phyloP scores from a whole-genome alignment of 2,113 vertebrate genomes.

The Heterotis niloticus region DNA sequence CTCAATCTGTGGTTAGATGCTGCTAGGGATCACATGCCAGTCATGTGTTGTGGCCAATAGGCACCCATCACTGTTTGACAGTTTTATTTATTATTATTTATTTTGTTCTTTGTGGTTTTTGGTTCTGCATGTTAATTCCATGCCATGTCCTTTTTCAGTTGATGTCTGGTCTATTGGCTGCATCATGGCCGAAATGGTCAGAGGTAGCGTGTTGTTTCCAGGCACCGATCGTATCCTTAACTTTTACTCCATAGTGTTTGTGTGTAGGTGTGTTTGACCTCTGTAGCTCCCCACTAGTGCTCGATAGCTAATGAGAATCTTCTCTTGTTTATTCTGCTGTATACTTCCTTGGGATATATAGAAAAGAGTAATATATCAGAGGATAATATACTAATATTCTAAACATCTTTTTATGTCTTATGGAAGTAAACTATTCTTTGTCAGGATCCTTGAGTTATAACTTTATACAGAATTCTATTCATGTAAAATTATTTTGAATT shows the following conservation, averaged over 20 bases:
- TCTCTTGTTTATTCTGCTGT: not conserved
- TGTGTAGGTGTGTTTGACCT: constrained; percentile 9
- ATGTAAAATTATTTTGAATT: not conserved
- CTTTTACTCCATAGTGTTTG: constrained; percentile 42
- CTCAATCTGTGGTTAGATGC: constrained; percentile 27
- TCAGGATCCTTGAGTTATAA: not conserved
- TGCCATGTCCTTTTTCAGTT: constrained; percentile 98
- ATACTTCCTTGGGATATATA: not conserved
- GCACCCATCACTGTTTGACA: constrained; percentile 8
- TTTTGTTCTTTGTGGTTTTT: constrained; percentile 47
- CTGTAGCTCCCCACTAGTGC: not conserved
- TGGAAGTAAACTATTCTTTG: not conserved
- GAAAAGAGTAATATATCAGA: too few relatives aligned
- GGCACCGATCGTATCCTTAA: constrained; percentile 99
- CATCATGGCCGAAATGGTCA: constrained; percentile 99
- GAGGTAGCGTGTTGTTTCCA: constrained; percentile 99
- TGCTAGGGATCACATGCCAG: constrained; percentile 47
- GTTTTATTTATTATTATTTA: constrained; percentile 31
- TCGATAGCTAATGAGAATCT: not conserved
- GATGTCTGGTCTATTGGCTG: constrained; percentile 99
- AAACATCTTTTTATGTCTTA: not conserved
- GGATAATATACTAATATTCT: not conserved
- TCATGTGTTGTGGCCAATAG: constrained; percentile 28
- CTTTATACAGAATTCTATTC: not conserved
- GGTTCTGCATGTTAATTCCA: constrained; percentile 77